A percentile compares a stretch with the other conserved stretches of the same genome.
Conservation (phyloP, 2,797 vertebrate species). For the Delichon dasypus region DNA sequence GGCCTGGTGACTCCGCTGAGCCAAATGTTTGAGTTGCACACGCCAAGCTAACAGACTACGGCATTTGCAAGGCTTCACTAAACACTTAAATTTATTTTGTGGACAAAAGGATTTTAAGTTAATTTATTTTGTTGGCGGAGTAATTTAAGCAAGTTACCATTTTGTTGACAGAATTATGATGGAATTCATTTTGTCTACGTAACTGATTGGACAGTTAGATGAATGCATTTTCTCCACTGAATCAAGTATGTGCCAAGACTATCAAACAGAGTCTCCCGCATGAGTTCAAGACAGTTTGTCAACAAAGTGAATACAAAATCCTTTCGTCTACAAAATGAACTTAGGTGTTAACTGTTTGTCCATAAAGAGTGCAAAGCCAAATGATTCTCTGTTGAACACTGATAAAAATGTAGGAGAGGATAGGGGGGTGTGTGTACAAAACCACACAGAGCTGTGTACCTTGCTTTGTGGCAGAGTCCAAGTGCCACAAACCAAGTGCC, state of each 20-base stretch:
- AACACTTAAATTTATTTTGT: slow-evolving; percentile 72
- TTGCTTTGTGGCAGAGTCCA: background rate
- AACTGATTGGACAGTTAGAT: slow-evolving; percentile 70
- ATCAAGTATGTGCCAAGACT: slow-evolving; percentile 54
- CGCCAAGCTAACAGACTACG: slow-evolving; percentile 51
- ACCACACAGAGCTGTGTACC: background rate
- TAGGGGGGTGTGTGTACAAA: background rate
- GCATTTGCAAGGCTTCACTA: slow-evolving; percentile 71
- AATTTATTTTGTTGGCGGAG: slow-evolving; percentile 74
- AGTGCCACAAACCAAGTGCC: background rate
- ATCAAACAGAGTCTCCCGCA: slow-evolving; percentile 55
- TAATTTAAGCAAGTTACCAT: slow-evolving; percentile 76
- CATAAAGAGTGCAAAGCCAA: slow-evolving; percentile 26
- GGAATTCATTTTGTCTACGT: slow-evolving; percentile 72
- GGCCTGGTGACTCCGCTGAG: slow-evolving; percentile 19
- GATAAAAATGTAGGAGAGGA: slow-evolving; percentile 29
- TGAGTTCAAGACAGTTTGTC: slow-evolving; percentile 58
- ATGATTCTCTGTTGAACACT: slow-evolving; percentile 51
- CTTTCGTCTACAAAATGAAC: slow-evolving; percentile 56
- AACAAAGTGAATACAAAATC: slow-evolving; percentile 64
- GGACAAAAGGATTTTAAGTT: slow-evolving; percentile 76
- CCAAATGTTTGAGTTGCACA: slow-evolving; percentile 44
- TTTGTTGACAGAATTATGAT: slow-evolving; percentile 78
- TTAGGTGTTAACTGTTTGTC: slow-evolving; percentile 63
- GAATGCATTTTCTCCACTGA: slow-evolving; percentile 53